Evolutionary conservation across 2,888 invertebrate genomes (phyloP).

Genomic region (Melanostoma scalare): DNA sequence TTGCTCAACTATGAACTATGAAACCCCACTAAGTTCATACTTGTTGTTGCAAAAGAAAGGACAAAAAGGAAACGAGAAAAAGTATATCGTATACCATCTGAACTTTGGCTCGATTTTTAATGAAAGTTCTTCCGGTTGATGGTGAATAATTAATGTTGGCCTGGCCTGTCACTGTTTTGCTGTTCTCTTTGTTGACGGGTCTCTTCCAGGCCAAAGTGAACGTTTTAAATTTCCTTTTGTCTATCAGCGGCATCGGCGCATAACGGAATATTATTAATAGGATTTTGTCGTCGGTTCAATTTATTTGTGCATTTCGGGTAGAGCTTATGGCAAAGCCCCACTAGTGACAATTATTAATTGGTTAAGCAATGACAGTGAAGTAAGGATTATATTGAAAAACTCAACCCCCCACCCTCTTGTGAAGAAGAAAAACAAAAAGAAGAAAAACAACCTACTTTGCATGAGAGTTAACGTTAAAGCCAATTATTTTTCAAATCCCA

Average conservation of each 20-base stretch:
- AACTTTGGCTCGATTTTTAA: constrained; percentile 37
- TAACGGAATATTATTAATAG: constrained; percentile 32
- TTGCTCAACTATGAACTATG: constrained; percentile 37
- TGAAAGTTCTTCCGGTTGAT: constrained; percentile 36
- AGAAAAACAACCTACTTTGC: no score
- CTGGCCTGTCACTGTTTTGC: constrained; percentile 14
- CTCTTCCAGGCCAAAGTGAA: constrained; percentile 31
- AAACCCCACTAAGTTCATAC: no score
- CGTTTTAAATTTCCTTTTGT: constrained; percentile 44
- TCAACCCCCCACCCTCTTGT: no score
- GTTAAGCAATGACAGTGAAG: no score
- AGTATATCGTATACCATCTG: not conserved
- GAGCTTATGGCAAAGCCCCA: not conserved
- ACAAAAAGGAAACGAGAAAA: constrained; percentile 6
- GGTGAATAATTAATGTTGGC: constrained; percentile 52
- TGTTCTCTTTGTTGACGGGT: constrained; percentile 12
- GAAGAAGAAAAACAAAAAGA: no score
- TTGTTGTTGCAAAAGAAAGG: not conserved
- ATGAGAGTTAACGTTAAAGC: no score
- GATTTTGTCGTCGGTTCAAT: constrained; percentile 32
- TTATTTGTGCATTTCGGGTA: not conserved
- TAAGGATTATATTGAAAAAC: no score
- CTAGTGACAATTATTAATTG: no score
- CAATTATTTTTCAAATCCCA: no score
- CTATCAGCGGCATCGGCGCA: constrained; percentile 5